Base-by-base conservation (phyloP, 2,888 invertebrate genomes). In the Habrosyne pyritoides region DNA sequence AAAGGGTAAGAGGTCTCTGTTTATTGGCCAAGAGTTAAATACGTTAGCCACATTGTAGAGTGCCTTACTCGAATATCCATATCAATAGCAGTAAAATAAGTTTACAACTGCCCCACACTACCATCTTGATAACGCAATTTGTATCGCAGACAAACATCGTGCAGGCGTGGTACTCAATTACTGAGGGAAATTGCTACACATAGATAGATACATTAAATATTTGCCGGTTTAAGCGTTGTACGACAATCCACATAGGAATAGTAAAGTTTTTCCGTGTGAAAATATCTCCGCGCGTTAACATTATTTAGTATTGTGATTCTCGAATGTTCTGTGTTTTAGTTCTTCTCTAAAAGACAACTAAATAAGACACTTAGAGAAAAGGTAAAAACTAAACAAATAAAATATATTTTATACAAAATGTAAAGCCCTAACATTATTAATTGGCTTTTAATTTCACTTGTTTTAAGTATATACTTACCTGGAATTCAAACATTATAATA, bases 121-220 rank as follows among this genome's bases (percentile, higher is more conserved):
- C 62, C 70, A 77, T 77, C 77, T 78, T 66, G 74, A 78, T 84
- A 78, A 75, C 70, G 53, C 69, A 77, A 75, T 80, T 80, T 77
- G 72, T 69, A 66, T 62, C 72, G 54, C 59, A 69, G 66, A 69
- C 74, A 73, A 70, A 74, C 73, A 72, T 70, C 59, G 59, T 54
- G 67, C 66, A 69, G 62, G 64, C 74, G 69, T 73, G 61, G 58
- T 57, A 52, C 69, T 75, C 72, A 72, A 79, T 80, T 78, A 77
- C 67, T 33, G 52, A 57, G 58, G 47, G 53, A 63, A 63, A 64
- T 64, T 63, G 65, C 66, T 60, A 47, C 55, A 52, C 48, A 55
- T 24, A 46, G 53, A n/a, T n/a, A n/a, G 55, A 18, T 53, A 54
- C 54, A 55, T 53, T 54, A 57, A 48, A 58, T 53, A 58, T 67